Base-by-base conservation (phyloP, 2,113 vertebrate genomes). In the Raphicerus campestris region DNA sequence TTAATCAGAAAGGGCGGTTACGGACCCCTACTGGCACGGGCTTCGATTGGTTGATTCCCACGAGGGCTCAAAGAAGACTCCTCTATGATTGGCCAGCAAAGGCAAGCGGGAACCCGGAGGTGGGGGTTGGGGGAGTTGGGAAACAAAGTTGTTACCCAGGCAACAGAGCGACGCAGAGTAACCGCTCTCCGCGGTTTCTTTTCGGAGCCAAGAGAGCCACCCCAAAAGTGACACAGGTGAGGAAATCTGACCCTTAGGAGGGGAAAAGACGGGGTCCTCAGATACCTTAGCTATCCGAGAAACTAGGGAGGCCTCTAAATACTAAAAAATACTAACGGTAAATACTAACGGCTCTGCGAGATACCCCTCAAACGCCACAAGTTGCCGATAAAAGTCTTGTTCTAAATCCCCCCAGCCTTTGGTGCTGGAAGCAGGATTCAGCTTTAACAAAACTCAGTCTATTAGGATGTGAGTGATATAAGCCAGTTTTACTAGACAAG, bases 81-180 rank as follows among this genome's bases (percentile, higher is more conserved):
- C 63, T 63, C 83, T 82, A 7, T 95, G 90, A 97, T 96, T 97
- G 97, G 97, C 75, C 56, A 87, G 35, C 15, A 89, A 95, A 91
- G 94, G 95, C 96, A 66, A 97, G 85, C 91, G 96, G 90, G 94
- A 97, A 96, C 78, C 32, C 22, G 14, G 77, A 89, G 63, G 87
- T 60, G 55, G 82, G 51, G 49, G 58, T 53, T 14, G 63, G 63
- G 56, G 5, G 42, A 10, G 51, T 35, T n/a, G 42, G 17, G 53
- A 24, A 84, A 87, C 53, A 82, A 92, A 88, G 88, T 75, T 91
- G 98, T 96, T 96, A 55, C 97, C 88, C n/a, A 56, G 96, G 93
- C 85, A 97, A 98, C 97, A 16, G 75, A 49, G 63, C n/a, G 93
- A 97, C 96, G 82, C 98, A 9, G 93, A 51, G 47, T n/a, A n/a